phyloP scores from a whole-genome alignment of 1,140 invertebrate genomes.

The Geopemphigus sp. region DNA sequence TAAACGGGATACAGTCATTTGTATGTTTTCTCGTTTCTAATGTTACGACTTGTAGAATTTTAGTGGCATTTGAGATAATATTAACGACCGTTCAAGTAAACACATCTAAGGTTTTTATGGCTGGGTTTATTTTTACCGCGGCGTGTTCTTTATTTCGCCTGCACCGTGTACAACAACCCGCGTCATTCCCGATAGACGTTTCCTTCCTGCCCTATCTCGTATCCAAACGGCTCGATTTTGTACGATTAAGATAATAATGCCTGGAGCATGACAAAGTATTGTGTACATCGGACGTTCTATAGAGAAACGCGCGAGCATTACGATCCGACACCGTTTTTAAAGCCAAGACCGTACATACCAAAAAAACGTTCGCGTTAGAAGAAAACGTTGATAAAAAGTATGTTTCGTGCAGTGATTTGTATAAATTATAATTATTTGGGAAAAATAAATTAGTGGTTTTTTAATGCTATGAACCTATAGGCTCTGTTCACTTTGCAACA shows the following conservation, averaged over 20 bases:
- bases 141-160: background rate
- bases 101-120: slow-evolving; percentile 32
- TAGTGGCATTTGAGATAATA: slow-evolving; percentile 44
- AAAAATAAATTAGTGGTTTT: too few relatives aligned
- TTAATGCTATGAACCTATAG: too few relatives aligned
- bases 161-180: too few relatives aligned
- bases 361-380: too few relatives aligned
- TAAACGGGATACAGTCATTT: background rate
- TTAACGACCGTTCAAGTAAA: slow-evolving; percentile 32
- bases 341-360: too few relatives aligned
- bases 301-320: too few relatives aligned
- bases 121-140: slow-evolving; percentile 4
- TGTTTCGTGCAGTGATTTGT: too few relatives aligned
- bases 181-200: background rate
- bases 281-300: too few relatives aligned
- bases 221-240: background rate
- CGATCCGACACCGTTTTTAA: too few relatives aligned
- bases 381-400: too few relatives aligned
- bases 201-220: background rate
- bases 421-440: too few relatives aligned
- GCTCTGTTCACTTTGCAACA: too few relatives aligned
- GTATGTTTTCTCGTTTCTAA: slow-evolving; percentile 26
- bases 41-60: slow-evolving; percentile 32
- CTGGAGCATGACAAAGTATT: slow-evolving; percentile 25
- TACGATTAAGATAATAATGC: slow-evolving; percentile 40